Conservation (phyloP, 2,797 vertebrate genomes). For the Rhinoraja longicauda region DNA sequence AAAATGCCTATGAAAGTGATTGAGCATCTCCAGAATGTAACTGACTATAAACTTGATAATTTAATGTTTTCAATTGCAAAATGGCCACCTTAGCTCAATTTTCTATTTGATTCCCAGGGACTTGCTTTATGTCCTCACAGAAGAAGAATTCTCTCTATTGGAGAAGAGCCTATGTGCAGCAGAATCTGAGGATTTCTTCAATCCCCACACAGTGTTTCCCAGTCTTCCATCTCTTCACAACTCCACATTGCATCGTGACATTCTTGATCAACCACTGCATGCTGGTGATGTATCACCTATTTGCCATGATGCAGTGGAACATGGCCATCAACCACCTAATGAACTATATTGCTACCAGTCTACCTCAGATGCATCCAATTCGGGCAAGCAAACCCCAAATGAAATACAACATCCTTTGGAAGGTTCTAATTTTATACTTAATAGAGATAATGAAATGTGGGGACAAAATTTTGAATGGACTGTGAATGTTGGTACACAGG, state of each 20-base stretch:
- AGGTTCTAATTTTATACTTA: background rate
- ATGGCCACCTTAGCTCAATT: background rate
- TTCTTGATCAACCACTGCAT: background rate
- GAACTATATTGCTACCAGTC: background rate
- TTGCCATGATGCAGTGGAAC: background rate
- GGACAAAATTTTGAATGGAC: background rate
- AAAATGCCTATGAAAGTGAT: background rate
- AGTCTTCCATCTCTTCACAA: constrained; percentile 19
- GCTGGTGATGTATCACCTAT: background rate
- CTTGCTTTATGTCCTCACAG: constrained; percentile 52
- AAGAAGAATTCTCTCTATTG: constrained; percentile 53
- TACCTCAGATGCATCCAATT: background rate
- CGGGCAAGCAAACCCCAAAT: background rate
- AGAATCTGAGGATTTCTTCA: constrained; percentile 44
- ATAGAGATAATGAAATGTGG: background rate
- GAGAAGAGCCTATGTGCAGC: constrained; percentile 55
- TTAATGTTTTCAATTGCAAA: background rate
- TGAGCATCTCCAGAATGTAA: background rate
- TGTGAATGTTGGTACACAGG: background rate
- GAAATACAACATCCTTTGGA: background rate
- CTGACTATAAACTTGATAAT: background rate
- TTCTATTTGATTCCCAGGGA: constrained; percentile 47
- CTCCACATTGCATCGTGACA: background rate
- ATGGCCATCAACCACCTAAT: background rate
- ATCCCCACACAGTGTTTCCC: background rate